Conservation (phyloP, 1,140 invertebrate genomes). For the Lasioglossum baleicum region DNA sequence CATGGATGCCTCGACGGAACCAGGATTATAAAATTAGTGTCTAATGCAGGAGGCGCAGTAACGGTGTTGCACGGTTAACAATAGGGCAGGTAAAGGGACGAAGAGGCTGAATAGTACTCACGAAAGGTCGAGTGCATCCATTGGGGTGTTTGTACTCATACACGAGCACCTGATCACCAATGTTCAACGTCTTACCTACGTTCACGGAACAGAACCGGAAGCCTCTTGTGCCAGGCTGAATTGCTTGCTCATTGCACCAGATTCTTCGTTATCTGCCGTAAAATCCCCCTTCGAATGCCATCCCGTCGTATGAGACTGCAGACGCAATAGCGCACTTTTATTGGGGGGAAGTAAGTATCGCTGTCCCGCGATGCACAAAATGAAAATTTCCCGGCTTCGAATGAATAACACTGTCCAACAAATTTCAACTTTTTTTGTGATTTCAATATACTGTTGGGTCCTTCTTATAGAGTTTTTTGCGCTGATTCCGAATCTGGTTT, state of each 20-base stretch:
- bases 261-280: neutral
- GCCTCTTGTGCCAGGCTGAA: neutral
- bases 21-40: conserved; percentile 74
- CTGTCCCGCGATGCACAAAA: neutral
- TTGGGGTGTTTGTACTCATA: neutral
- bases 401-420: too few relatives aligned
- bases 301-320: neutral
- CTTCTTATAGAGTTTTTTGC: too few relatives aligned
- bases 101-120: conserved; percentile 10
- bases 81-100: conserved; percentile 63
- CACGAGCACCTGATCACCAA: conserved; percentile 3
- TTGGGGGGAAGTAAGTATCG: neutral
- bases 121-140: conserved; percentile 34
- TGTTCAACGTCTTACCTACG: conserved; percentile 5
- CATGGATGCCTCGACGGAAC: conserved; percentile 32
- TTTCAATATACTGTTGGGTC: too few relatives aligned
- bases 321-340: neutral
- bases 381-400: neutral
- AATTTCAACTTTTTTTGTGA: too few relatives aligned
- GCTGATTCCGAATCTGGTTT: too few relatives aligned
- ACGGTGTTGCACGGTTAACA: conserved; percentile 61
- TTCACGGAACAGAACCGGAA: neutral
- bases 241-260: too few relatives aligned
- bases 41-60: conserved; percentile 70
- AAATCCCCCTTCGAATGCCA: neutral